Conservation (phyloP, 2,797 vertebrate genomes). For the Pristis pectinata region DNA sequence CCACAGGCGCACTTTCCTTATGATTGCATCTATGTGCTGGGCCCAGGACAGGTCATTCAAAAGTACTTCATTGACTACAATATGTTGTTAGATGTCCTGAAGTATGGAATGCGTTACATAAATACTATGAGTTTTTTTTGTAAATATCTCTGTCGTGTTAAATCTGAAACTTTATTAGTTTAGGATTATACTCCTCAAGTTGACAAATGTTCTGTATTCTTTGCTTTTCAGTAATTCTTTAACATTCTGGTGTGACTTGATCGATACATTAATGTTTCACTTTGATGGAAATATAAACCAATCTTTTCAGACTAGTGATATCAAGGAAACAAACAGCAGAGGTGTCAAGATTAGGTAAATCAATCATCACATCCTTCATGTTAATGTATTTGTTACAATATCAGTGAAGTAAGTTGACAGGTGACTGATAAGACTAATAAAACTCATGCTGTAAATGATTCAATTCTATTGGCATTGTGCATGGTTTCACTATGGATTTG, state of each 20-base stretch:
- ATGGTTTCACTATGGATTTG: not conserved
- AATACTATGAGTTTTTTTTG: not conserved
- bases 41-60: not conserved
- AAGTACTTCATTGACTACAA: not conserved
- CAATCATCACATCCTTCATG: not conserved
- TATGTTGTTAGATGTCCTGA: not conserved
- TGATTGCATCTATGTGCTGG: too few relatives aligned
- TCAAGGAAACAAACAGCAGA: not conserved
- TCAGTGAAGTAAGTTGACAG: not conserved
- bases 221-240: not conserved
- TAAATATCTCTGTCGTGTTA: not conserved
- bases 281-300: not conserved
- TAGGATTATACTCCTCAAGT: not conserved
- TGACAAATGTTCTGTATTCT: not conserved
- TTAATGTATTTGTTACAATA: not conserved
- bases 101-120: not conserved
- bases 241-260: not conserved
- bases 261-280: not conserved
- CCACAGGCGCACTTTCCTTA: too few relatives aligned
- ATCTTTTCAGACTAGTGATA: not conserved
- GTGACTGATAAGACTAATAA: not conserved
- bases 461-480: not conserved
- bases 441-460: conserved; percentile 3
- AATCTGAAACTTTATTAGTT: not conserved
- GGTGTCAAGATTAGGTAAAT: not conserved